Evolutionary conservation across 2,888 invertebrate species (phyloP), one percentile per base, ranked within the genome.

Genomic region (Junonia oenone): DNA sequence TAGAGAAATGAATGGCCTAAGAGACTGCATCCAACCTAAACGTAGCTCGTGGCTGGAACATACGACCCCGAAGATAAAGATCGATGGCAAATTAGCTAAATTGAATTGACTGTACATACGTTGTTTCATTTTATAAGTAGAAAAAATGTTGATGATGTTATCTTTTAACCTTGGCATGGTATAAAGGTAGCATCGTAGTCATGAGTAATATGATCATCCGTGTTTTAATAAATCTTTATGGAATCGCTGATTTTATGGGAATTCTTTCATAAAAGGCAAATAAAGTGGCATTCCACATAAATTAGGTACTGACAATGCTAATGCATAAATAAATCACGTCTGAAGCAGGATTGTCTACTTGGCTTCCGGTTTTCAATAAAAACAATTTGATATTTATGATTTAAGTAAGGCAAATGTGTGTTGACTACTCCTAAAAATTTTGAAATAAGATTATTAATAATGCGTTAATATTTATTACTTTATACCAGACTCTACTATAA

Each of bases 1-100:
- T 60, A 75, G 76, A 53, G 90, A 90, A 58, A 37, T 83, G 4
- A 63, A 63, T 2, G 75, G 72, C 13, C 65, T 68, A 26, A 69
- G 68, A 59, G 75, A 73, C 1, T 82, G 83, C 59, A 61, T 61
- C 0, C 77, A 75, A 60, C 67, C 71, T 58, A 72, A 72, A 46
- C 68, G 75, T 15, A 73, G 70, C 61, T 61, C 75, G 22, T 78
- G 80, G 80, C 45, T 71, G 19, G 67, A 80, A 65, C 81, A 75
- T 13, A 85, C 89, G 8, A 88, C 89, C 37, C 73, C 77, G 4
- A 89, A 82, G 70, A 68, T 86, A 40, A 90, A 84, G 70, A 69
- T 90, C 56, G 89, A 90, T 51, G 90, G 90, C 11, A 90, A 90
- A 83, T 76, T 90, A 75, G 83, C 78, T 68, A 90, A 87, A 83